Base-by-base conservation (phyloP, 2,113 vertebrate genomes). In the Laterallus jamaicensis region DNA sequence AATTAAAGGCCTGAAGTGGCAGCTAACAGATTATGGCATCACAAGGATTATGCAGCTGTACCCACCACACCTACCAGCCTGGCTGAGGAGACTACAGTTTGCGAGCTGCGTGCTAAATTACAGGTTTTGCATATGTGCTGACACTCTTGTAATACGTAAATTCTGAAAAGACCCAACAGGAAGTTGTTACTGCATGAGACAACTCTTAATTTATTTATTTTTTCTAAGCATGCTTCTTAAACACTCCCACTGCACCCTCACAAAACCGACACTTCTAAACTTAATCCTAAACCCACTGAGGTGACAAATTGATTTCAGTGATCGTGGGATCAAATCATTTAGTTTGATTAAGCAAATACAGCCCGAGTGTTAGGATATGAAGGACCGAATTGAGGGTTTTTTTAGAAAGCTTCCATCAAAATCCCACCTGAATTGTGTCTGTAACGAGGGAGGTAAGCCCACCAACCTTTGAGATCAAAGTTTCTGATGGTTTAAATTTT, bases 181-280 rank as follows among this genome's bases (percentile, higher is more conserved):
- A 68, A 91, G 64, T 64, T 39, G 52, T 70, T 88, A 95, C 96
- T 95, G 88, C 93, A 89, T 95, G 55, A 96, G 66, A 92, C 82
- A 69, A 76, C 28, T 88, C 76, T 64, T 22, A 21, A 14, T 40
- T 44, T 44, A 16, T 42, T 42, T 15, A 22, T 22, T 49, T 49
- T 49, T 49, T 49, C 22, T 21, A 49, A 52, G 6, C 18, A 35
- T 4, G 4, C 18, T 92, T 32, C 35, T 76, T 71, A 63, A 66
- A 78, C 13, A 9, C 29, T 26, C 21, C 42, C 0, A 0, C 66
- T 22, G 12, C 71, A 71, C 32, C 14, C 42, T 54, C 24, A 19
- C 56, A 74, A 60, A 86, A 71, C 26, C 17, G 13, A 7, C 66
- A 39, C 29, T 62, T 88, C 39, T 12, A 1, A 74, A 86, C 35